Base-by-base conservation (phyloP, 2,888 invertebrate species). In the Ophioninae sp. region DNA sequence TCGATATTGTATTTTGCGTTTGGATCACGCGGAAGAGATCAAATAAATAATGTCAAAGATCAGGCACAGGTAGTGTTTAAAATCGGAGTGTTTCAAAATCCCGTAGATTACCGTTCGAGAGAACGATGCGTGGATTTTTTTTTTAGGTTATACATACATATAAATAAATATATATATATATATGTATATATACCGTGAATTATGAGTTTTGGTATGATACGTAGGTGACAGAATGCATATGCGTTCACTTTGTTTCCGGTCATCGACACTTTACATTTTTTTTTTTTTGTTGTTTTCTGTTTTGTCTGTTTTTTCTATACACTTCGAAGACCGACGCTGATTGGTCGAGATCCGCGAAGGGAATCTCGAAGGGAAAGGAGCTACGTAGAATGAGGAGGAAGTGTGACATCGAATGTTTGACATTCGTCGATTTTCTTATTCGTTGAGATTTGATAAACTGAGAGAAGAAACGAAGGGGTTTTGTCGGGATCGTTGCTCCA, bases 11-110 rank as follows among this genome's bases (percentile, higher is more conserved):
- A 39, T 75, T 74, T 23, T 22, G 20, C 23, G 58, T 23, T 68
- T 78, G 13, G 59, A 72, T 59, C n/a, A 75, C 74, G 44, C 65
- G 63, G 37, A 78, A 84, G 65, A 83, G 81, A 85, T 69, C 37
- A 85, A 86, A 87, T 85, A 87, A 88, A 86, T 87, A 88, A 86
- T 87, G 87, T 87, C 82, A 88, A 88, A 89, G 89, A 88, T 90
- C 89, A 91, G 91, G 91, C 91, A 91, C 91, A 90, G 90, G 88
- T 88, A 91, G 90, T 88, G 88, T 89, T 74, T 79, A 76, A 84
- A 82, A 84, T 81, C 81, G 78, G 79, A 73, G 72, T 63, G 78
- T 77, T 72, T 83, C 3, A 30, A 30, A 30, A 30, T 30, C 83
- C 71, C 78, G 80, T 80, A 69, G 68, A 64, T 83, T 39, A 72